Conservation (phyloP, 1,140 invertebrate species). For the Lepidurus packardi region DNA sequence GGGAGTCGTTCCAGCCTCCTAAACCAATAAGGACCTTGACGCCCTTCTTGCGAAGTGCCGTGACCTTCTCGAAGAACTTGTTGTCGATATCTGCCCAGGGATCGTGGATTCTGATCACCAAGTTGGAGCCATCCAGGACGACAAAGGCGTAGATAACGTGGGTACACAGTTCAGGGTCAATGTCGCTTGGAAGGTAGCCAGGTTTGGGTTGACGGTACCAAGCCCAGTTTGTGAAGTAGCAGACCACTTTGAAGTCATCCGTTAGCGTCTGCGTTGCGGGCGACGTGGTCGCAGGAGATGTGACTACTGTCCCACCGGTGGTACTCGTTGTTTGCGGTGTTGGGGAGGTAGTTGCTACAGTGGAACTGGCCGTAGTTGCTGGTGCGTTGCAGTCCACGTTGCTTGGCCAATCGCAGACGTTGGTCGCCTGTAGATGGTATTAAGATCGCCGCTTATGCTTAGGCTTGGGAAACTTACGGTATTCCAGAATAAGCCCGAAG, state of each 20-base stretch:
- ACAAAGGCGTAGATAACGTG: conserved; percentile 90
- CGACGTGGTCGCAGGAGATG: too few species aligned
- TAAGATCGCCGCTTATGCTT: not conserved
- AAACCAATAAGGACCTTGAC: conserved; percentile 75
- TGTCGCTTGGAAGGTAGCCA: conserved; percentile 75
- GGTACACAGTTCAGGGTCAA: conserved; percentile 78
- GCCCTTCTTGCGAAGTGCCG: conserved; percentile 68
- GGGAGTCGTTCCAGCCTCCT: conserved; percentile 86
- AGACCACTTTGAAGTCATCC: conserved; percentile 57
- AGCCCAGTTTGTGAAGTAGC: conserved; percentile 92
- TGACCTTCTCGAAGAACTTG: conserved; percentile 75
- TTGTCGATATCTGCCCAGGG: conserved; percentile 85
- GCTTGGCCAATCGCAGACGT: conserved; percentile 29
- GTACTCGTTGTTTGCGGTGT: conserved; percentile 42
- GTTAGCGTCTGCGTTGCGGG: not conserved
- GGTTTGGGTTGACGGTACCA: conserved; percentile 78
- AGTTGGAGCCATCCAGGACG: conserved; percentile 67
- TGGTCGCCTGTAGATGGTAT: not conserved
- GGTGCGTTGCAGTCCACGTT: conserved; percentile 20
- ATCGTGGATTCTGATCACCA: conserved; percentile 75
- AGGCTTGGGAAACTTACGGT: not conserved
- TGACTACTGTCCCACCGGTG: conserved; percentile 41
- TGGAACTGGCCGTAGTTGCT: conserved; percentile 2
- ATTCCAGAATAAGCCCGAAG: conserved; percentile 27
- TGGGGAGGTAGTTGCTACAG: conserved; percentile 41